Conservation (phyloP, 2,888 invertebrate genomes). For the Harmothoe impar region DNA sequence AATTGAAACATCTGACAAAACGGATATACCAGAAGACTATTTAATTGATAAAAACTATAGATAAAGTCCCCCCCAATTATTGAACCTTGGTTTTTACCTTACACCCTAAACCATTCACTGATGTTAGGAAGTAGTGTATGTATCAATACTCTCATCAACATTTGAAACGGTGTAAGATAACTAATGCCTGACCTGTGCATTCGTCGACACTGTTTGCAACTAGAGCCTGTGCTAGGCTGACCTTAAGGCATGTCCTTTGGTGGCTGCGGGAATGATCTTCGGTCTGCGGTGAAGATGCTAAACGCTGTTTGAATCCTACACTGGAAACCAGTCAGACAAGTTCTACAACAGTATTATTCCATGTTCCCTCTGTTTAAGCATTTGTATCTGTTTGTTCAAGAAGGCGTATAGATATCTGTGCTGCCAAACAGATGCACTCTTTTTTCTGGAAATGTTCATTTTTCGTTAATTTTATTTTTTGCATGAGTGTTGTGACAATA, state of each 20-base stretch:
- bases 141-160: conserved; percentile 40
- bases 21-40: not conserved
- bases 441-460: not conserved
- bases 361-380: not conserved
- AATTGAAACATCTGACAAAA: not conserved
- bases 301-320: not conserved
- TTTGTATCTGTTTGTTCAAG: not conserved
- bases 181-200: conserved; percentile 3
- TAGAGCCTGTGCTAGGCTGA: not conserved
- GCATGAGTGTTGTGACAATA: conserved; percentile 44
- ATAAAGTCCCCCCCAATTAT: not conserved
- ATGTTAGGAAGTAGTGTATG: conserved; percentile 59
- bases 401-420: not conserved
- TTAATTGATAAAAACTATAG: too few relatives aligned
- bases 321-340: not conserved
- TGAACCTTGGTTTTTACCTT: conserved; percentile 15
- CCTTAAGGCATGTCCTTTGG: not conserved
- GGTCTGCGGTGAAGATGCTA: conserved; percentile 31
- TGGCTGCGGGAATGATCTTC: not conserved
- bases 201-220: not conserved
- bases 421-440: not conserved
- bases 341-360: not conserved
- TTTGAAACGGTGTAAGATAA: not conserved
- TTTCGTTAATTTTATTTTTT: conserved; percentile 19
- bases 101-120: conserved; percentile 47